Evolutionary conservation across 2,113 vertebrate genomes (phyloP).

Genomic region (Butastur rufipennis): DNA sequence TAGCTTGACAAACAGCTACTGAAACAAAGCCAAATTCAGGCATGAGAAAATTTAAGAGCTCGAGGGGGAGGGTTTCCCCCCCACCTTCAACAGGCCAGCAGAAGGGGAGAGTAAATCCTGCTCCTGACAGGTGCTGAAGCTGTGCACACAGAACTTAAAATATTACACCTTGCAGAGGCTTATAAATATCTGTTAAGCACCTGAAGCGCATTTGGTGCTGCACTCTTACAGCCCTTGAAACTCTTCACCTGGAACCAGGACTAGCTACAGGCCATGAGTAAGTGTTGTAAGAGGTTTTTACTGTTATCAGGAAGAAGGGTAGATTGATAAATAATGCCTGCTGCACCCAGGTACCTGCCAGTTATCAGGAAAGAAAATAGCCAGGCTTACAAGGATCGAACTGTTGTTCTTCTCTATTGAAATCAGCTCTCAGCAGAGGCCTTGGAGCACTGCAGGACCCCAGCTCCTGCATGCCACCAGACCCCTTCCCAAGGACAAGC

Average conservation of each 20-base stretch:
- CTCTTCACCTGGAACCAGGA: background rate
- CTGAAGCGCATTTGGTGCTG: background rate
- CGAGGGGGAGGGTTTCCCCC: background rate
- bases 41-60: background rate
- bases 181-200: constrained; percentile 18
- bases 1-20: background rate
- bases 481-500: background rate
- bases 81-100: background rate
- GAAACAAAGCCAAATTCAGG: background rate
- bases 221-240: background rate
- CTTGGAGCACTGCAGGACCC: background rate
- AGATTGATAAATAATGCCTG: background rate
- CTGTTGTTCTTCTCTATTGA: fast-evolving
- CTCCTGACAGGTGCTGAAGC: background rate
- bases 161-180: background rate
- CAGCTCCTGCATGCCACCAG: background rate
- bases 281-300: background rate
- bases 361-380: background rate
- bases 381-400: background rate
- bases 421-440: background rate
- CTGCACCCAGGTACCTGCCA: background rate
- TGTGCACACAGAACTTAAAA: background rate
- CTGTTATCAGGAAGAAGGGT: background rate
- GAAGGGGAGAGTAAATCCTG: background rate
- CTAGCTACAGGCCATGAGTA: background rate